Percentiles rank a stretch among this genome's conserved stretches.
Conservation (phyloP, 2,797 vertebrate species). For the Chaunax sp. region DNA sequence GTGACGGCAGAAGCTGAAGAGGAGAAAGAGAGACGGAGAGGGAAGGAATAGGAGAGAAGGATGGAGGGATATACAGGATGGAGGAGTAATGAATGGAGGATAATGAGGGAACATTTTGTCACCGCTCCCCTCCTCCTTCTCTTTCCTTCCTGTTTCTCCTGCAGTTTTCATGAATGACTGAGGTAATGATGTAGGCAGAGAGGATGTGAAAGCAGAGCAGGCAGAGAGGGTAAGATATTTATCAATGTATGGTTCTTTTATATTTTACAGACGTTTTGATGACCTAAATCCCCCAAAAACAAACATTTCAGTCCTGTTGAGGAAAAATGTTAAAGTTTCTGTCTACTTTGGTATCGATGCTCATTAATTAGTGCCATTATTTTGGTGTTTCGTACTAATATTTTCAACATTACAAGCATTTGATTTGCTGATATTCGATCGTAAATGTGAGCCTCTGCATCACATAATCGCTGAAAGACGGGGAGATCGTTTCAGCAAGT, state of each 20-base stretch:
- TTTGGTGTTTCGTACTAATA: background rate
- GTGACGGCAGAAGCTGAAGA: background rate
- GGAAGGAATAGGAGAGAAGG: background rate
- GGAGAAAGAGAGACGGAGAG: conserved; percentile 8
- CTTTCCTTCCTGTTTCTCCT: conserved; percentile 10
- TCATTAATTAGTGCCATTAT: background rate
- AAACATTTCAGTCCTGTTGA: background rate
- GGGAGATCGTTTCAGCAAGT: background rate
- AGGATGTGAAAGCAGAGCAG: conserved; percentile 35
- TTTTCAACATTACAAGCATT: background rate
- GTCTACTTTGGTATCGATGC: no score
- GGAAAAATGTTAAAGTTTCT: background rate
- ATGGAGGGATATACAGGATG: conserved; percentile 14
- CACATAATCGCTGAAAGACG: background rate
- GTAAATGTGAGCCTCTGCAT: background rate
- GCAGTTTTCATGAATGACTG: conserved; percentile 65
- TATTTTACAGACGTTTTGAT: background rate
- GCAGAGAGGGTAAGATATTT: conserved; percentile 1
- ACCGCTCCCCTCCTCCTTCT: conserved; percentile 10
- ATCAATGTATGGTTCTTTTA: background rate
- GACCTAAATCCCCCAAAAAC: no score
- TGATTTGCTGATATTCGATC: background rate
- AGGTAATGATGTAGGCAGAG: conserved; percentile 18
- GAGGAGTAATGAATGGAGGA: conserved; percentile 44
- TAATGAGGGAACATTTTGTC: conserved; percentile 42